Base-by-base conservation (phyloP, 2,797 vertebrate species). In the Tauraco hartlaubi region DNA sequence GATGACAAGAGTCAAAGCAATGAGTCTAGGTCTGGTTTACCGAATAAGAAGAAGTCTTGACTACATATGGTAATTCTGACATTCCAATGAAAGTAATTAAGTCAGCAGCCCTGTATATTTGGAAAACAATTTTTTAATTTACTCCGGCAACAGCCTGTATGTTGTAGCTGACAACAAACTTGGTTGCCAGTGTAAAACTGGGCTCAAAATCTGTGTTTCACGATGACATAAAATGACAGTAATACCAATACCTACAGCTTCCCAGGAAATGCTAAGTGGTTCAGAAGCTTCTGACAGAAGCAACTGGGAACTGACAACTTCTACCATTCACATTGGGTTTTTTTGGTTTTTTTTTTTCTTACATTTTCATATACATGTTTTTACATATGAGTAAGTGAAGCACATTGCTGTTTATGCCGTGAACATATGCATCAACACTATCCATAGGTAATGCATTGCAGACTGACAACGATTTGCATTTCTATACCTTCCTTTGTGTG, bases 401-500 rank as follows among this genome's bases (percentile, higher is more conserved):
- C 71, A 29, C n/a, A 13, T n/a, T 43, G 67, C 33, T 18, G 4
- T 88, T 87, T 69, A 86, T 25, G 26, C 37, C 14, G 2, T 29
- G 55, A 85, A 69, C n/a, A 18, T 9, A 25, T 25, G 31, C n/a
- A 88, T 80, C 58, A 55, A 49, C 23, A 41, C 20, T 56, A 21
- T 31, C 90, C 48, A 46, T 13, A 43, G 59, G 48, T 79, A 67
- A 83, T 20, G 15, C 25, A 44, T 6, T 29, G 43, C 14, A 92
- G 82, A 91, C 49, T 23, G 75, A 89, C 52, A 91, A 76, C 59
- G 21, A 83, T 88, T 92, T 61, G 16, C 76, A 92, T 94, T 93
- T 97, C 92, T 88, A 69, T 46, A 46, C 39, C 56, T 77, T 85
- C 69, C 39, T 95, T 94, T 92, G 83, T 79, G n/a, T 10, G 39